Percentiles rank a stretch among this genome's conserved stretches.
Conservation (phyloP, 2,888 invertebrate genomes). For the Campoplex capitator region DNA sequence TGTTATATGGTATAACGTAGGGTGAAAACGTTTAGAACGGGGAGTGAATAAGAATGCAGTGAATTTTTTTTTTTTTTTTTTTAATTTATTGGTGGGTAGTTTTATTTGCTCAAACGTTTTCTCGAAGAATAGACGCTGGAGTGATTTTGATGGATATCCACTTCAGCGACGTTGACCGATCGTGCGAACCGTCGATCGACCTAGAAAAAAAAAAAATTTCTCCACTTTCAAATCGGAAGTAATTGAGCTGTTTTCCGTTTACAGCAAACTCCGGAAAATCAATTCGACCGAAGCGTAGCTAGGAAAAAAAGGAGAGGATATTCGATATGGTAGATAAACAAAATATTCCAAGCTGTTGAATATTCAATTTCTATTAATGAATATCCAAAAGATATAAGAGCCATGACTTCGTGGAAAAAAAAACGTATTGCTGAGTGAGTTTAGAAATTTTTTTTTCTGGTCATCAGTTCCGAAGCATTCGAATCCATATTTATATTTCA, state of each 20-base stretch:
- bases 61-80: background rate
- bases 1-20: background rate
- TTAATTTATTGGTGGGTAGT: background rate
- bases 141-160: constrained; percentile 50
- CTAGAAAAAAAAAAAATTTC: background rate
- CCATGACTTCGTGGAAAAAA: background rate
- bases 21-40: background rate
- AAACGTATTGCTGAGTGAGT: background rate
- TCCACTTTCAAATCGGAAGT: constrained; percentile 4
- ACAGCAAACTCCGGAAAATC: constrained; percentile 12
- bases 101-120: background rate
- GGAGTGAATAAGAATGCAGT: background rate
- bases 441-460: background rate
- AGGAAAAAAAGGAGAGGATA: background rate
- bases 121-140: constrained; percentile 19
- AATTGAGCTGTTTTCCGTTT: background rate
- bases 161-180: constrained; percentile 43
- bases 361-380: background rate
- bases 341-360: background rate
- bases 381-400: background rate
- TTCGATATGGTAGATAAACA: background rate
- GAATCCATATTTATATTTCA: background rate
- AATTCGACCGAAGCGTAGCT: background rate
- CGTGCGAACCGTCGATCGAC: constrained; percentile 29
- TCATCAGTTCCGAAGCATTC: background rate